A percentile compares a stretch with the other conserved stretches of the same genome.
Evolutionary conservation across 2,113 vertebrate genomes (phyloP).

Genomic region (Peucedramus taeniatus): DNA sequence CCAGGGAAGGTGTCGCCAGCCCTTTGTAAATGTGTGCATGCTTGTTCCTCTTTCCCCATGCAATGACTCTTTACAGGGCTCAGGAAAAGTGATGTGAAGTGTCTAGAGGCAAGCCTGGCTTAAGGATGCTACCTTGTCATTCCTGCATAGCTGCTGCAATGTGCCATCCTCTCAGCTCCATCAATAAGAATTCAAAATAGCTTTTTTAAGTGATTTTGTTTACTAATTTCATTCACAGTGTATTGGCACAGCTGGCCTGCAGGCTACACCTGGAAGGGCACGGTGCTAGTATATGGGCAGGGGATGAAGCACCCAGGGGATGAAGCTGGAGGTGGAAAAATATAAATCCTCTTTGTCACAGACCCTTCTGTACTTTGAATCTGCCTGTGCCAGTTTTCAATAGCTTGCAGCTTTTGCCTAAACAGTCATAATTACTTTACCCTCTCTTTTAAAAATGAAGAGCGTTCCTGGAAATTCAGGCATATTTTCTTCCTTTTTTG

Average conservation of each 20-base stretch:
- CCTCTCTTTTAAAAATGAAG: neutral
- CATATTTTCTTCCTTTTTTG: neutral
- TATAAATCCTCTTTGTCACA: neutral
- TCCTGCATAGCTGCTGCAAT: neutral
- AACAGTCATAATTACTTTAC: neutral
- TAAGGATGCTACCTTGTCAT: neutral
- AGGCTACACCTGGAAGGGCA: neutral
- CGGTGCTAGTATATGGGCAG: rapidly evolving
- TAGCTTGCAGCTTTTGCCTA: neutral
- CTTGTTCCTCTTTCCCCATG: neutral
- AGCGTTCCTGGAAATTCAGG: neutral
- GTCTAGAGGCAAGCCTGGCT: neutral
- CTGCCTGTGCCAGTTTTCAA: neutral
- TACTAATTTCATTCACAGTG: neutral
- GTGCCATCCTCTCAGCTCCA: neutral
- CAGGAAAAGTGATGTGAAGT: neutral
- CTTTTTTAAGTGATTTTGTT: neutral
- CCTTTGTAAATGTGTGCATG: rapidly evolving
- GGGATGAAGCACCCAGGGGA: neutral
- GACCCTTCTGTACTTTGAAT: neutral
- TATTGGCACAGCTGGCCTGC: neutral
- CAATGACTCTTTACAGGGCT: neutral
- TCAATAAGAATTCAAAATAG: neutral
- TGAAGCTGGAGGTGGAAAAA: neutral
- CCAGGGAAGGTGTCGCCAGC: neutral